A percentile compares a stretch with the other conserved stretches of the same genome.
Evolutionary conservation across 2,888 invertebrate genomes (phyloP).

Genomic region (Lasioglossum vierecki): DNA sequence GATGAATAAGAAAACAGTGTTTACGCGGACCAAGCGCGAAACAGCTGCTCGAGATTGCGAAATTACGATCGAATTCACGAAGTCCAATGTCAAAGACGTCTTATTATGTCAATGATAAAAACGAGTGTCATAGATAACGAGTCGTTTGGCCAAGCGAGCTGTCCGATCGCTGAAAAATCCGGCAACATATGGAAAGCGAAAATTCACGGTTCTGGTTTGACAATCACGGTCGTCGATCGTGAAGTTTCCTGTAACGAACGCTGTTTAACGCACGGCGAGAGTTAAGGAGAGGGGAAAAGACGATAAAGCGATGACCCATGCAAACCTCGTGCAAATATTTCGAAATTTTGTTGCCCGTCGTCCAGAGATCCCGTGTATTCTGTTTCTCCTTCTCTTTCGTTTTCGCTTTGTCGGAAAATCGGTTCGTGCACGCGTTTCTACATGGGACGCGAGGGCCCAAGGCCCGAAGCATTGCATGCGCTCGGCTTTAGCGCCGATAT

Average conservation of each 20-base stretch:
- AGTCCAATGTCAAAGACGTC: background rate
- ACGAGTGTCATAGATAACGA: background rate
- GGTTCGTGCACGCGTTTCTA: background rate
- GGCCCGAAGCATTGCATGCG: slow-evolving; percentile 17
- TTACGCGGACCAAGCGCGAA: background rate
- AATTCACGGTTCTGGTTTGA: slow-evolving; percentile 8
- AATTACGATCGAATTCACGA: background rate
- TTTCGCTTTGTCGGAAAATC: background rate
- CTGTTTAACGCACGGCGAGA: too few relatives aligned
- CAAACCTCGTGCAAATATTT: slow-evolving; percentile 16
- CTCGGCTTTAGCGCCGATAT: slow-evolving; percentile 38
- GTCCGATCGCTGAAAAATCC: background rate
- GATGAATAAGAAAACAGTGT: background rate
- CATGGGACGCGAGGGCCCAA: background rate
- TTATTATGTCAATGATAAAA: slow-evolving; percentile 16
- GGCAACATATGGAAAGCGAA: slow-evolving; percentile 34
- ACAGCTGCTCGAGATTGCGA: background rate
- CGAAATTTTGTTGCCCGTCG: background rate
- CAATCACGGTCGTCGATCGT: background rate
- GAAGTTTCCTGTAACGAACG: background rate
- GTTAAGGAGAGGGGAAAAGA: too few relatives aligned
- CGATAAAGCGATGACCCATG: slow-evolving; percentile 19
- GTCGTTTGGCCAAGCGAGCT: slow-evolving; percentile 5
- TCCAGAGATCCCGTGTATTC: slow-evolving; percentile 4
- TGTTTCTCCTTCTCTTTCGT: background rate